phyloP scores from a whole-genome alignment of 2,113 vertebrate genomes.

The Oncorhynchus tshawytscha region DNA sequence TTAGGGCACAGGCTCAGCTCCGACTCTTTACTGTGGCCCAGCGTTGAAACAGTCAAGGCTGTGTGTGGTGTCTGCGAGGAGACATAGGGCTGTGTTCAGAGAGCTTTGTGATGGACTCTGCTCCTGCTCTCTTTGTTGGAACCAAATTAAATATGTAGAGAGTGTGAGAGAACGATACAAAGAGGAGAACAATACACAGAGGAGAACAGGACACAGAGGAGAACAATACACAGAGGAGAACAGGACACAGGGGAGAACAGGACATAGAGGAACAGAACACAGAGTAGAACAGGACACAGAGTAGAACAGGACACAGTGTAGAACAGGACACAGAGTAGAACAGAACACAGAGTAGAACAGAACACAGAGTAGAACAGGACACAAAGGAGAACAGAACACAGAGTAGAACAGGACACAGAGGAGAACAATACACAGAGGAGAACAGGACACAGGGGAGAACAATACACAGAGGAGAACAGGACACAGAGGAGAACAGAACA shows the following conservation, averaged over 20 bases:
- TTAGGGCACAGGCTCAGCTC: conserved; percentile 58
- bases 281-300: too few relatives aligned
- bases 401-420: too few relatives aligned
- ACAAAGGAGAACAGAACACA: background rate
- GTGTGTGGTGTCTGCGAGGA: conserved; percentile 45
- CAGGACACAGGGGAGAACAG: too few relatives aligned
- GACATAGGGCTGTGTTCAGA: conserved; percentile 57
- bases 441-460: too few relatives aligned
- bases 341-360: too few relatives aligned
- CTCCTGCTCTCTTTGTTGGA: conserved; percentile 61
- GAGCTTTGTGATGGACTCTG: conserved; percentile 67
- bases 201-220: conserved; percentile 6
- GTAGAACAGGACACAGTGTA: too few relatives aligned
- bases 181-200: too few relatives aligned
- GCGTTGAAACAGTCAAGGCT: conserved; percentile 55
- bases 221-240: too few relatives aligned
- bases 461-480: too few relatives aligned
- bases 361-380: background rate
- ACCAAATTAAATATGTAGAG: conserved; percentile 59
- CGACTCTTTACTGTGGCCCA: conserved; percentile 54
- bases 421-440: background rate
- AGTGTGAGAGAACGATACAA: too few relatives aligned
- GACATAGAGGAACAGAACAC: conserved; percentile 2
- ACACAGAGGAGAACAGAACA: too few relatives aligned
- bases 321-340: too few relatives aligned